These are phyloP conservation scores for Umimayanthus chanpuru DNA, from an alignment of 92 coral and sea anemone species.

Conservation along the genomic window DNA sequence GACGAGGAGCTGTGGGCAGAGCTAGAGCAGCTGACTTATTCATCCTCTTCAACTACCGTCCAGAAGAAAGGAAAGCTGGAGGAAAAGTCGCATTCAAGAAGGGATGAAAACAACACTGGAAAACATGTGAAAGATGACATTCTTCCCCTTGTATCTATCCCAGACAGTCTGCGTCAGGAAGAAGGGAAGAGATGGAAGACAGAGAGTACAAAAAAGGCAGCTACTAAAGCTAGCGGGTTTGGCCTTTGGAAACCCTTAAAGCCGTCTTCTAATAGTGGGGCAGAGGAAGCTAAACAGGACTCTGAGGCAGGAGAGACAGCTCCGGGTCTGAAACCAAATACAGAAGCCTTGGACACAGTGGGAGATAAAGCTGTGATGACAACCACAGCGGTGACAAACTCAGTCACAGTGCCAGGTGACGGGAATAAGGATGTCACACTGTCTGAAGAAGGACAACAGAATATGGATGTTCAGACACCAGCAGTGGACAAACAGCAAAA, in stretches of 20 bases:
- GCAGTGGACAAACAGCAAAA: neutral
- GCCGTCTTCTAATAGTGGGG: neutral
- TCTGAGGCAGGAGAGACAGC: neutral
- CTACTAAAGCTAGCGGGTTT: neutral
- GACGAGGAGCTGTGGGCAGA: conserved; percentile 46
- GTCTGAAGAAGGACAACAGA: neutral
- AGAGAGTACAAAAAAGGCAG: neutral
- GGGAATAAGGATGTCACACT: neutral
- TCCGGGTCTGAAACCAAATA: neutral
- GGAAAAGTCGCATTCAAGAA: neutral
- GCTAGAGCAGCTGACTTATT: conserved; percentile 25
- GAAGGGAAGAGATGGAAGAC: neutral
- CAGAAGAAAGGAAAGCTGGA: neutral
- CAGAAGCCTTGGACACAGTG: neutral
- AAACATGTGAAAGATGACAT: neutral
- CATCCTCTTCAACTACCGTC: neutral
- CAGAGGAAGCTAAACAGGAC: neutral
- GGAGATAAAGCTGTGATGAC: neutral
- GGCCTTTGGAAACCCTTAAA: conserved; percentile 21
- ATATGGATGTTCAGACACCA: neutral
- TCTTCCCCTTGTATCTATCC: conserved; percentile 5
- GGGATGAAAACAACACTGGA: neutral
- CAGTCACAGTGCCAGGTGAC: neutral
- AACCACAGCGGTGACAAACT: neutral
- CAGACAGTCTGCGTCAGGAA: neutral